Evolutionary conservation across 2,888 invertebrate genomes (phyloP), one percentile per base, ranked within the genome.

Genomic region (Leptopilina drosophilae): DNA sequence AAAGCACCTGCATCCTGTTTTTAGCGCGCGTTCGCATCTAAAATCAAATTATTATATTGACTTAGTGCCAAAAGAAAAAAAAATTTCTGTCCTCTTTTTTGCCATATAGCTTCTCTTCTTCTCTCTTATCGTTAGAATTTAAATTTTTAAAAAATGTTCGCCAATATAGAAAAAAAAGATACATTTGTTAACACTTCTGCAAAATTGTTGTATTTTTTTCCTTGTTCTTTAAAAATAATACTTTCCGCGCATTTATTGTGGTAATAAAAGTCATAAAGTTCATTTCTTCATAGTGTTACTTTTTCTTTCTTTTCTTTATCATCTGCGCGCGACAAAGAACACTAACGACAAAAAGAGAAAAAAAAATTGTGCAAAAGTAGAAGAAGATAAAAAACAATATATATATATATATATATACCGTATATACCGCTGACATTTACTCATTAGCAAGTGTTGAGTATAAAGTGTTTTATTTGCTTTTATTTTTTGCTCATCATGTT

Each of bases 181-280:
- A 42, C 42, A 42, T 42, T 42, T 33, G 3, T 42, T 42, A 67
- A 67, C 49, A 78, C 46, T 33, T 33, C 76, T 77, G 56, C 42
- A 76, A 49, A 49, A 33, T 33, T 3, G 1, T 33, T 33, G 42
- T 49, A 49, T 49, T 11, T 49, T 49, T 11, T 49, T 49, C 12
- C 12, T 33, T 33, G 33, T 33, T 33, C 33, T 5, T 33, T 33
- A 33, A 33, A 33, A 33, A 64, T 82, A 83, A 84, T 82, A 80
- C 66, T 80, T 81, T 77, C 0, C 20, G 83, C 82, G 79, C 82
- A 80, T 85, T 85, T 80, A 83, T 85, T 46, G 79, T 40, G 7
- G 78, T 80, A 82, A 84, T 83, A 81, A 85, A 84, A 82, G 80
- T 67, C 64, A 81, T 82, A 77, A 83, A 82, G 76, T 78, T 79